Percentiles rank a stretch among this genome's conserved stretches.
Evolutionary conservation across 2,888 invertebrate species (phyloP).

Genomic region (Dinocampus coccinellae): DNA sequence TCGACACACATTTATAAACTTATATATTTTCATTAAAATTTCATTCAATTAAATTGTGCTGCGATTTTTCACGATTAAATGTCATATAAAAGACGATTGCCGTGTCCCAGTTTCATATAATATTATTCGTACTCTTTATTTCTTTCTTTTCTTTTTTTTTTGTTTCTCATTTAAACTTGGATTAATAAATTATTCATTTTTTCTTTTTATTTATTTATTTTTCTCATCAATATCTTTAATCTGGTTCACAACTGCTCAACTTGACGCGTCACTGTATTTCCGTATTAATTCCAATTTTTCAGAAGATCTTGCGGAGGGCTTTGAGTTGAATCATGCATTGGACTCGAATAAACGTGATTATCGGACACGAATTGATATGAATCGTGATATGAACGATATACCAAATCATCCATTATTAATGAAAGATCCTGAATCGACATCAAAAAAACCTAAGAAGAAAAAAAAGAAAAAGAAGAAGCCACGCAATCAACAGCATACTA

Average conservation of each 20-base stretch:
- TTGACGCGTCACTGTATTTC: neutral
- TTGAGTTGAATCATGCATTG: slow-evolving; percentile 35
- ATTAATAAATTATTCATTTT: no score
- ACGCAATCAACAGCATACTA: slow-evolving; percentile 38
- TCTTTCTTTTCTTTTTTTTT: no score
- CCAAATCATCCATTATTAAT: slow-evolving; percentile 26
- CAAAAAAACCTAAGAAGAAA: slow-evolving; percentile 54
- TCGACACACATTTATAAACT: neutral
- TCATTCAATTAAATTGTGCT: neutral
- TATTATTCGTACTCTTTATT: no score
- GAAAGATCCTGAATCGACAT: slow-evolving; percentile 47
- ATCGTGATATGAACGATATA: slow-evolving; percentile 4
- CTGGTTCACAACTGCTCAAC: neutral
- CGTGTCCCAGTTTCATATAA: neutral
- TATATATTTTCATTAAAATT: neutral
- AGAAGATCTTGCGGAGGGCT: slow-evolving; percentile 47
- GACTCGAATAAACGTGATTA: slow-evolving; percentile 50
- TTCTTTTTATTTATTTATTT: no score
- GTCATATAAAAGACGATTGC: neutral
- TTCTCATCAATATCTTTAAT: no score
- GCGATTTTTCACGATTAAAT: neutral
- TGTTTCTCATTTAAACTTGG: no score
- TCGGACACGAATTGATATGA: slow-evolving; percentile 24
- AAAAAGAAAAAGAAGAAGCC: slow-evolving; percentile 55
- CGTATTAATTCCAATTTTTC: slow-evolving; percentile 19